Evolutionary conservation across 2,113 vertebrate species (phyloP), one percentile per base, ranked within the genome.

Genomic region (Lagenorhynchus albirostris): DNA sequence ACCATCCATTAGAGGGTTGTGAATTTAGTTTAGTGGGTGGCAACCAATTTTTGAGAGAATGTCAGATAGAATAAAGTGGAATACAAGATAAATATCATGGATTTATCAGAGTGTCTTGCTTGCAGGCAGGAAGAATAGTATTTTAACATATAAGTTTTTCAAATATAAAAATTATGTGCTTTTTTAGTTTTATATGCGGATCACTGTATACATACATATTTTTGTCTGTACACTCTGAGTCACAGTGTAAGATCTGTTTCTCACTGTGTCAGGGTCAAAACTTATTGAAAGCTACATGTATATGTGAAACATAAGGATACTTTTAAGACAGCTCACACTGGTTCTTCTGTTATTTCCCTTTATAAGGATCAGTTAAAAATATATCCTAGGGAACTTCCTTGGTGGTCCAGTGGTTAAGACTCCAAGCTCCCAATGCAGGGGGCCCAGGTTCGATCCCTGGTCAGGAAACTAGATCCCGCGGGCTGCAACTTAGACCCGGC

Each of bases 321-420:
- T 58, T 95, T 94, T 41, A 76, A 84, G 71, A 84, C 60, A 74
- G 44, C 21, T 89, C 90, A n/a, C 10, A 65, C 36, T 88, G 26
- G 20, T 83, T 95, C 29, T 96, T 95, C 89, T 80, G 47, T 29
- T 87, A 83, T 25, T 79, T 89, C 65, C 50, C 36, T 89, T 70
- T 41, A 11, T 53, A 38, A 62, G 58, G 26, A 82, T 92, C 33
- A 29, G 13, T 83, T 88, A 65, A 88, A 77, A 92, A 68, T 88
- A 31, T 68, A 73, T 26, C 12, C 3, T 91, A 60, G 55, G 55
- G 55, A 58, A 58, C 55, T 58, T 58, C 55, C 55, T 20, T 58
- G 55, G 55, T 58, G 55, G 6, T 20, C 18, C 18, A 58, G 55
- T 58, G 55, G 55, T 58, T 58, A 58, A 58, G 18, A 58, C 18